A percentile compares a stretch with the other conserved stretches of the same genome.
phyloP scores from a whole-genome alignment of 1,140 invertebrate genomes.

The Caenorhabditis inopinata region DNA sequence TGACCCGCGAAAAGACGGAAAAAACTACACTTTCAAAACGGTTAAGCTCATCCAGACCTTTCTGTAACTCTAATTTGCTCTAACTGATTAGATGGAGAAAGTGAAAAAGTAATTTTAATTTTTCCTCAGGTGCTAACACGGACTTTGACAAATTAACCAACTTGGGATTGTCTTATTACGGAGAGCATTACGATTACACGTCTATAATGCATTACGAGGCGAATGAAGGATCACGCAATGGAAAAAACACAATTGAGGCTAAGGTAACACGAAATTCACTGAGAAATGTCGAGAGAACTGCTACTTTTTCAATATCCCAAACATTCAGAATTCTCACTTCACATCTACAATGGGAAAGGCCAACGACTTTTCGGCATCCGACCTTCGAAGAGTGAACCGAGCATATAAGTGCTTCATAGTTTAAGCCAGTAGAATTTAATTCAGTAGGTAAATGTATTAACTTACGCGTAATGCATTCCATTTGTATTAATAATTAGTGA shows the following conservation, averaged over 20 bases:
- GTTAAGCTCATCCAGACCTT: no score
- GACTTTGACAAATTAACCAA: constrained; percentile 64
- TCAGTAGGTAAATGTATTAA: no score
- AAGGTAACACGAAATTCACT: constrained; percentile 35
- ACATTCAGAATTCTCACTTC: constrained; percentile 37
- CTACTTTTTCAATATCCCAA: background rate
- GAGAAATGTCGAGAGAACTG: no score
- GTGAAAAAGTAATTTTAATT: background rate
- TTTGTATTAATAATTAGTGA: no score
- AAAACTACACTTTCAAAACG: no score
- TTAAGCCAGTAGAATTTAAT: background rate
- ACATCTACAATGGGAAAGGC: constrained; percentile 64
- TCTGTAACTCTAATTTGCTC: no score
- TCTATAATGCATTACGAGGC: constrained; percentile 57
- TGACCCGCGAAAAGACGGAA: no score
- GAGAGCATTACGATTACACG: constrained; percentile 64
- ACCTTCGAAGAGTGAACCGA: constrained; percentile 61
- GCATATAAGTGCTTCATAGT: constrained; percentile 58
- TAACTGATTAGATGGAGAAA: no score
- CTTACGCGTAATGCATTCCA: no score
- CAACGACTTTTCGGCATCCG: constrained; percentile 62
- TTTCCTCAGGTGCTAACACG: constrained; percentile 61
- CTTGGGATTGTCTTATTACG: constrained; percentile 62
- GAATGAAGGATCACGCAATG: constrained; percentile 61
- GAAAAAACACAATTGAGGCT: constrained; percentile 63